These are phyloP conservation scores for Mizuhopecten yessoensis DNA, from an alignment of 1,140 invertebrate genomes.

Conservation along the genomic window DNA sequence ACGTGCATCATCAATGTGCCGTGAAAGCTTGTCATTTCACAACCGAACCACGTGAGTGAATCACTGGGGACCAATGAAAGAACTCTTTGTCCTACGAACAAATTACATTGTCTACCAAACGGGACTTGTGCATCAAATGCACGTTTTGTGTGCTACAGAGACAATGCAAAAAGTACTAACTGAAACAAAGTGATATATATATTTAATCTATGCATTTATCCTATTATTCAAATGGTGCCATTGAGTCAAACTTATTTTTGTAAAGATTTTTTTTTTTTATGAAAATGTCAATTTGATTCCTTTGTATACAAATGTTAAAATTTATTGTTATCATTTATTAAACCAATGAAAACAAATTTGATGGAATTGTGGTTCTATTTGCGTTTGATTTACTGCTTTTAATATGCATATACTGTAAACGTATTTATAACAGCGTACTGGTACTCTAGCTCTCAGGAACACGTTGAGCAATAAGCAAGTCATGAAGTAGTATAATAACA, in stretches of 20 bases:
- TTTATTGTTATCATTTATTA: neutral
- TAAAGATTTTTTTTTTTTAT: neutral
- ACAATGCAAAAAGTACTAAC: neutral
- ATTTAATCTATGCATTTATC: neutral
- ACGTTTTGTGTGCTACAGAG: neutral
- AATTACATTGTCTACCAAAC: too few relatives aligned
- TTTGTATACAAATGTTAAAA: neutral
- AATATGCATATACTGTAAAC: too few relatives aligned
- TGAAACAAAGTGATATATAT: neutral
- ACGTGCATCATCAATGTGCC: neutral
- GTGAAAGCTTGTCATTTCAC: neutral
- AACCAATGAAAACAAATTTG: neutral
- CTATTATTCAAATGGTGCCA: constrained; percentile 8
- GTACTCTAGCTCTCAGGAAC: too few relatives aligned
- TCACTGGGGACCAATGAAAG: neutral
- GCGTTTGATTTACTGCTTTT: neutral
- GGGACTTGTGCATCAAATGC: neutral
- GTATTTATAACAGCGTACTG: too few relatives aligned
- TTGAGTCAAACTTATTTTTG: constrained; percentile 4
- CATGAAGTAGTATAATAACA: too few relatives aligned
- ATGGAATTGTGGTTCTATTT: neutral
- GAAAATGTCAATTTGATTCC: neutral
- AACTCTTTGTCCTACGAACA: neutral
- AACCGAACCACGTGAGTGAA: neutral
- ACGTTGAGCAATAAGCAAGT: too few relatives aligned